Conservation (phyloP, 2,113 vertebrate species). For the Falco punctatus region DNA sequence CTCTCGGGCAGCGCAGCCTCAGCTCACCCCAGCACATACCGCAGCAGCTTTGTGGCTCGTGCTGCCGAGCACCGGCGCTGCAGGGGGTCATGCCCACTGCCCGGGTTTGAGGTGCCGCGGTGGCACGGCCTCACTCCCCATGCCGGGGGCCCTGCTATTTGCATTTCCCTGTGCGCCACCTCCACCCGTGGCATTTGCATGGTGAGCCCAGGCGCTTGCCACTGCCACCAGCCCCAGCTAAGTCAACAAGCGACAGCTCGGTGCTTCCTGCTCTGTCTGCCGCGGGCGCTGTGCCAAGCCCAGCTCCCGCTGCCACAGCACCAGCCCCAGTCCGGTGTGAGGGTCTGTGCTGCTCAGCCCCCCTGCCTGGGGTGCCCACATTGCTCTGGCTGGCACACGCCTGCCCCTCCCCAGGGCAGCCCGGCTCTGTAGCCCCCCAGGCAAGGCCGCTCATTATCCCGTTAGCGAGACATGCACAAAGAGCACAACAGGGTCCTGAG, state of each 20-base stretch:
- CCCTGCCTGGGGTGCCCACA: accelerated
- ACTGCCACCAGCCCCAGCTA: background rate
- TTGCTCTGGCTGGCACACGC: accelerated
- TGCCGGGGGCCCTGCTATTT: background rate
- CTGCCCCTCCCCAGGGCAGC: background rate
- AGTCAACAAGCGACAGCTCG: background rate
- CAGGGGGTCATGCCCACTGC: background rate
- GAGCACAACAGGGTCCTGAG: accelerated
- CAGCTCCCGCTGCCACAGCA: accelerated
- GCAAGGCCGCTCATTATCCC: background rate
- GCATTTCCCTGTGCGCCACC: background rate
- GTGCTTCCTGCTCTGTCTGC: background rate
- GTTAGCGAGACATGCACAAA: accelerated
- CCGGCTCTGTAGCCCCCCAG: accelerated
- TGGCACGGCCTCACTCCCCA: accelerated
- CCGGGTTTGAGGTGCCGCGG: accelerated
- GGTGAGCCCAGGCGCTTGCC: accelerated
- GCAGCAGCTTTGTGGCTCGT: background rate
- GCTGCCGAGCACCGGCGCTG: accelerated
- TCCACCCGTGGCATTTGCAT: background rate
- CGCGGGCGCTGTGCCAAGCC: background rate
- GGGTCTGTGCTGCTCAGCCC: background rate
- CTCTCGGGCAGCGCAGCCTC: constrained; percentile 3
- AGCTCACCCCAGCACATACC: constrained; percentile 51
- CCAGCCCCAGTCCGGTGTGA: accelerated